These are phyloP conservation scores for Crocallis elinguaria DNA, from an alignment of 2,888 invertebrate genomes.

Conservation along the genomic window DNA sequence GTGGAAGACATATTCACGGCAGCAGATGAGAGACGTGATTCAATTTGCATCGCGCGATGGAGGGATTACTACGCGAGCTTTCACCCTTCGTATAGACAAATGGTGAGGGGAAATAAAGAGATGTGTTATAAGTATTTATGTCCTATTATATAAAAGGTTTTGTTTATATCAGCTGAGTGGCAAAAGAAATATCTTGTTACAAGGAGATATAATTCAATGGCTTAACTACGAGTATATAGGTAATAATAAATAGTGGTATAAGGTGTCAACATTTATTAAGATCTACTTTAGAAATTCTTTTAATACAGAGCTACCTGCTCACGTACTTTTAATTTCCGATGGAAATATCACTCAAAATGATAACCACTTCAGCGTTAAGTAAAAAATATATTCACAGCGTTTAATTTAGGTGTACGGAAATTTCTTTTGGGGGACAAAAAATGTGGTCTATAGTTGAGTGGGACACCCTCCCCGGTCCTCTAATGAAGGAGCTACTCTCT, in stretches of 20 bases:
- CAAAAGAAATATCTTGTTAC: too few species aligned
- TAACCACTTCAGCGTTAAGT: neutral
- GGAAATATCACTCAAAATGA: slow-evolving; percentile 2
- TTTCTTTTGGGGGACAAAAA: slow-evolving; percentile 67
- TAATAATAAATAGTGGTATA: too few species aligned
- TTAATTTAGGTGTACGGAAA: slow-evolving; percentile 43
- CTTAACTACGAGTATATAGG: too few species aligned
- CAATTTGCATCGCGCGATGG: slow-evolving; percentile 79
- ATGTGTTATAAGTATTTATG: neutral
- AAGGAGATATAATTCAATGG: too few species aligned
- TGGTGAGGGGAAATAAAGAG: slow-evolving; percentile 33
- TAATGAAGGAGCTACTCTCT: slow-evolving; percentile 75
- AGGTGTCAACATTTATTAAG: too few species aligned
- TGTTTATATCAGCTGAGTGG: too few species aligned
- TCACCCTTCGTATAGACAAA: slow-evolving; percentile 44
- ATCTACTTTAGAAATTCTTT: neutral
- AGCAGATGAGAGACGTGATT: slow-evolving; percentile 79
- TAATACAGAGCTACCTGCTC: neutral
- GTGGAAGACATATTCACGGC: slow-evolving; percentile 60
- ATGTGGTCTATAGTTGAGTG: slow-evolving; percentile 69
- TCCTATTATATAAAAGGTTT: too few species aligned
- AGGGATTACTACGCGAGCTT: slow-evolving; percentile 69
- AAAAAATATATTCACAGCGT: slow-evolving; percentile 3
- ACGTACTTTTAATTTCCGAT: neutral
- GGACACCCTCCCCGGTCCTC: slow-evolving; percentile 58